phyloP scores from a whole-genome alignment of 2,113 vertebrate genomes.

The Pitta sordida region DNA sequence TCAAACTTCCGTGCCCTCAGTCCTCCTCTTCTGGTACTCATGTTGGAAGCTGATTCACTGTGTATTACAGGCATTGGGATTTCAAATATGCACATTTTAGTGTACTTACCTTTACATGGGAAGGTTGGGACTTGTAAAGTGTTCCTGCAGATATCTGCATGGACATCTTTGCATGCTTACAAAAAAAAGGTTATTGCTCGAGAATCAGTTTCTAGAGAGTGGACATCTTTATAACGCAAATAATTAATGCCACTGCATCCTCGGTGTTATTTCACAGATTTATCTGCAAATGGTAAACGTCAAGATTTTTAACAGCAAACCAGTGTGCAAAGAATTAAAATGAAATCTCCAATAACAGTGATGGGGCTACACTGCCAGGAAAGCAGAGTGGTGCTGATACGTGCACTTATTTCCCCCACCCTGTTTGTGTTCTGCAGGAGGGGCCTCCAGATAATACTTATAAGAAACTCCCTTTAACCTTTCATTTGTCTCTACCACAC shows the following conservation, averaged over 20 bases:
- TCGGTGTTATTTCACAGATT: not conserved
- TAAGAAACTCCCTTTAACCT: not conserved
- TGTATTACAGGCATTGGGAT: not conserved
- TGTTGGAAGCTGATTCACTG: not conserved
- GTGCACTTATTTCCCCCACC: rapidly evolving
- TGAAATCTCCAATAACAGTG: not conserved
- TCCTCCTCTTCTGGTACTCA: not conserved
- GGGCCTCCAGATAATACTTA: not conserved
- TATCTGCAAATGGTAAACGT: slow-evolving; percentile 21
- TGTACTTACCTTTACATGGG: not conserved
- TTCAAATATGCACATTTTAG: not conserved
- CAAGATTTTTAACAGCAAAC: slow-evolving; percentile 7
- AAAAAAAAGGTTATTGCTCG: not conserved
- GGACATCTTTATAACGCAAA: not conserved
- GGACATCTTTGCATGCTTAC: not conserved
- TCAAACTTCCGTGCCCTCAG: not conserved
- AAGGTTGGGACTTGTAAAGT: not conserved
- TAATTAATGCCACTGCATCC: slow-evolving; percentile 2
- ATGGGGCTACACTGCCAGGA: not conserved
- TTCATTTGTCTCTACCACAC: not conserved
- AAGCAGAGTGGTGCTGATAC: not conserved
- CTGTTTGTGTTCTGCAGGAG: not conserved
- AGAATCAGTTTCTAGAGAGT: not conserved
- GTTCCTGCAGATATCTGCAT: not conserved
- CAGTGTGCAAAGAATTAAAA: slow-evolving; percentile 2